Evolutionary conservation across 2,888 invertebrate species (phyloP), one percentile per base, ranked within the genome.

Genomic region (Syritta pipiens): DNA sequence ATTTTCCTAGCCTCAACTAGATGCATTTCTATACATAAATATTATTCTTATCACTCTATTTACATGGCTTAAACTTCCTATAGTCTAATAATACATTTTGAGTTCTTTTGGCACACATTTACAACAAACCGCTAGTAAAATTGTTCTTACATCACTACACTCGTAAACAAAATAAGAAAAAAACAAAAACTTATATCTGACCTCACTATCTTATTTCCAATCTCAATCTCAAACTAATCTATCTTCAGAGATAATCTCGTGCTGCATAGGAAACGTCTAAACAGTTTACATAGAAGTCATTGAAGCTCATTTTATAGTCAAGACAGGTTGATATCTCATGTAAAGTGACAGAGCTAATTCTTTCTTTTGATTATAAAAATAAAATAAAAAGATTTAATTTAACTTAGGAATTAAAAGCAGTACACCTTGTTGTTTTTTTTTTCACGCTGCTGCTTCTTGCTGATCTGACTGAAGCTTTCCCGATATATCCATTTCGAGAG

Each of bases 401-500:
- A 40, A 40, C 0, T 28, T n/a, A 28, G n/a, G 1, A 28, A 2
- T 28, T n/a, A 28, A 28, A 3, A 28, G 9, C 7, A 28, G 9
- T 28, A 4, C 28, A 9, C 3, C 2, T 3, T 9, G 3, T 28
- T 28, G n/a, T 28, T 28, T n/a, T n/a, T n/a, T n/a, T n/a, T 30
- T 14, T 63, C 19, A 63, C 51, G 63, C 22, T 22, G 57, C 22
- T 17, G 46, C 20, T 28, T 81, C 55, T 46, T 30, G 53, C 46
- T 35, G 65, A n/a, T n/a, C n/a, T n/a, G n/a, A n/a, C n/a, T n/a
- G n/a, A n/a, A n/a, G n/a, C 82, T 87, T 87, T 24, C 86, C 86
- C 3, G 83, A 83, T 26, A 95, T 89, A 82, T 94, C 90, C 51
- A 91, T 90, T 85, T 95, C 95, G 63, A 95, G 90, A 77, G 93